Evolutionary conservation across 2,797 vertebrate species (phyloP), one percentile per base, ranked within the genome.

Genomic region (Craterocephalus amniculus): DNA sequence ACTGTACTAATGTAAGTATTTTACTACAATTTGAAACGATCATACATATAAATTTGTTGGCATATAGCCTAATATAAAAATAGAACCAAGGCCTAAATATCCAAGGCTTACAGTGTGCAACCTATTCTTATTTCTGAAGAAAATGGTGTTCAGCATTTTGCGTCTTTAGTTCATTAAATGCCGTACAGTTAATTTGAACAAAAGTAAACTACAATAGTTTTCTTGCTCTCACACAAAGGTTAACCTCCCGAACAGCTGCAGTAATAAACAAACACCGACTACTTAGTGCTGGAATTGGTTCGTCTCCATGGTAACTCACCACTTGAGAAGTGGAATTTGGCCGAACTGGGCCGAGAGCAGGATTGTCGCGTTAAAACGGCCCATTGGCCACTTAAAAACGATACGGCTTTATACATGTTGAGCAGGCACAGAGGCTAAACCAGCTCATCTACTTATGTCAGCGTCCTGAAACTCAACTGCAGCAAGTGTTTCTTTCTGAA

Each of bases 271-370:
- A 29, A 6, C 26, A 45, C 26, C 18, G 14, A 20, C 14, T 10
- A 9, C 16, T 11, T 10, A 12, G 6, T 20, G 49, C 36, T 54
- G 31, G 40, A 32, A 11, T 48, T 27, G 4, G 1, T 18, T 31
- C 6, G 38, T 78, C 18, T 79, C 75, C 77, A 70, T 49, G 58
- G 68, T 51, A 81, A 93, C 94, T 95, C 88, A 95, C 94, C 94
- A 65, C 58, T 78, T 11, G 73, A 55, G 52, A 34, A 51, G 75
- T 89, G 90, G 74, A 94, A 71, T 70, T 83, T 81, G 58, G 74
- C 68, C 64, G 63, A 58, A 48, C 26, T 36, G 11, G 40, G 22
- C 14, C 58, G 27, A 45, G 14, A 58, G 69, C 62, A 48, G 36
- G 24, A 11, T 29, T 52, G 49, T 56, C 74, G 72, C 6, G 36